A percentile compares a stretch with the other conserved stretches of the same genome.
Evolutionary conservation across 1,140 invertebrate genomes (phyloP).

Genomic region (Philotrypesis tridentata): DNA sequence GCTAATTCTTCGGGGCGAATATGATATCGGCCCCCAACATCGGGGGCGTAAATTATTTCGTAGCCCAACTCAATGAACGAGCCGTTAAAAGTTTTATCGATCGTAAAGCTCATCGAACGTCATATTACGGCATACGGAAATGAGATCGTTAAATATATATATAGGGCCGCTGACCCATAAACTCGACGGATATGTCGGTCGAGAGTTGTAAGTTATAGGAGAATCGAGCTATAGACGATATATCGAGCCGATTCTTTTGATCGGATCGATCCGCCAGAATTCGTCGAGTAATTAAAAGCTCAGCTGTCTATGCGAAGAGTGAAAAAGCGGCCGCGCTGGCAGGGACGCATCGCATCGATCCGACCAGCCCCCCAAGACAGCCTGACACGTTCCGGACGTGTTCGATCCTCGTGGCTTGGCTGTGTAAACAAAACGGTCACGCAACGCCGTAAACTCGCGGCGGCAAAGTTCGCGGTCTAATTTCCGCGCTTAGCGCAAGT

Average conservation of each 20-base stretch:
- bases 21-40: neutral
- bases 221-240: no score
- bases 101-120: neutral
- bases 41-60: neutral
- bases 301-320: slow-evolving; percentile 17
- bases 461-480: slow-evolving; percentile 50
- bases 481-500: no score
- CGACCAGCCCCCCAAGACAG: neutral
- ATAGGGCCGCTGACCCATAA: neutral
- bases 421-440: slow-evolving; percentile 49
- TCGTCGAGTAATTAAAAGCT: slow-evolving; percentile 19
- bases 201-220: neutral
- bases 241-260: no score
- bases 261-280: no score
- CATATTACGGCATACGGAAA: neutral
- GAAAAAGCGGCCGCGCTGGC: slow-evolving; percentile 36
- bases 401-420: neutral
- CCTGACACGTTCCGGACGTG: neutral
- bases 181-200: neutral
- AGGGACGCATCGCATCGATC: slow-evolving; percentile 39
- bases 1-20: neutral
- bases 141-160: neutral
- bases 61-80: neutral
- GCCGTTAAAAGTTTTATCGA: neutral
- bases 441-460: slow-evolving; percentile 34